Base-by-base conservation (phyloP, 2,797 vertebrate genomes). In the Pampus argenteus region DNA sequence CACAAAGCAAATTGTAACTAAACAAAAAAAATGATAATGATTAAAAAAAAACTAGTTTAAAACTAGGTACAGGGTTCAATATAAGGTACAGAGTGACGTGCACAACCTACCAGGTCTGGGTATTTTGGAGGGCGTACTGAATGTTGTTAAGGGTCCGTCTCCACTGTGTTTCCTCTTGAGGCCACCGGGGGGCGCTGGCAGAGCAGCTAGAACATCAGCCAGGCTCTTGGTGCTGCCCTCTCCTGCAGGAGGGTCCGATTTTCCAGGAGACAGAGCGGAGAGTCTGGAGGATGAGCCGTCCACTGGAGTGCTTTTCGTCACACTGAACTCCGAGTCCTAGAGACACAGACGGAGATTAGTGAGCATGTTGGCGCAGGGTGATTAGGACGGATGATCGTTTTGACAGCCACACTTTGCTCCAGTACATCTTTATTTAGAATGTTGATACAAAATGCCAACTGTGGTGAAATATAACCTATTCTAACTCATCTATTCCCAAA, bases 121-220 rank as follows among this genome's bases (percentile, higher is more conserved):
- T 6, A 94, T 84, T 87, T 98, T 97, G 70, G 3, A 91, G 17
- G 94, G 91, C 3, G 89, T 79, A 28, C 69, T 90, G 74, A 92
- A 82, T n/a, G 58, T 55, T 4, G 68, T 73, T 0, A 83, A 54
- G 11, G 67, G 0, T 0, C 73, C 83, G 14, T 95, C 94, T 51
- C 54, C 87, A 2, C 91, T 91, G 84, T 92, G 86, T 52, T 95
- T 96, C 92, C 96, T 95, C 92, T 97, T 97, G 49, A 95, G 79
- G 82, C 91, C 86, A 85, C 90, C 78, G 45, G 90, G 67, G 18
- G 90, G 76, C 0, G 87, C 81, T 4, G 94, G 93, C 57, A 95
- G 90, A 4, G 74, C 78, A 22, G 94, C 94, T 38, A 96, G 87
- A 44, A 96, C 69, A 2, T 79, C 55, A 44, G 92, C 92, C 80